Percentiles rank a stretch among this genome's conserved stretches.
Evolutionary conservation across 1,140 invertebrate genomes (phyloP).

Genomic region (Scaptomyza graminum): DNA sequence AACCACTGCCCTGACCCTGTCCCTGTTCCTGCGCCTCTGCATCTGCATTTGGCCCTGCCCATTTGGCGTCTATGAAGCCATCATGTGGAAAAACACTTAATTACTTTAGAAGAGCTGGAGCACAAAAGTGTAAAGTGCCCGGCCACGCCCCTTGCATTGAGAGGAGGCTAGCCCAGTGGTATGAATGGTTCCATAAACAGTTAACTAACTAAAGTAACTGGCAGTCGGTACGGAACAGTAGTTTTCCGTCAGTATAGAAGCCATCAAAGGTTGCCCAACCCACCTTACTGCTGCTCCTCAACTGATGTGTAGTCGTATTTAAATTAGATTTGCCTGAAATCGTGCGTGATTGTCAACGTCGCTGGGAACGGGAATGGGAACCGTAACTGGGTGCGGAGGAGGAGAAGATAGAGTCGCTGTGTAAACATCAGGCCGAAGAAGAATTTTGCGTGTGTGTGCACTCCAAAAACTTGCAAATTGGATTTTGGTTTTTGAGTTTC

Average conservation of each 20-base stretch:
- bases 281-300: background rate
- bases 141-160: slow-evolving; percentile 57
- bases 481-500: slow-evolving; percentile 72
- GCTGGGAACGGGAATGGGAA: slow-evolving; percentile 12
- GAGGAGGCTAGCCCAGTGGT: slow-evolving; percentile 12
- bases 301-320: slow-evolving; percentile 77
- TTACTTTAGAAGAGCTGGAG: slow-evolving; percentile 77
- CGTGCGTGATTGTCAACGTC: slow-evolving; percentile 76
- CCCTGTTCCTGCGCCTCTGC: slow-evolving; percentile 1
- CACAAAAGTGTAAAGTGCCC: slow-evolving; percentile 79
- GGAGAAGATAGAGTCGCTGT: slow-evolving; percentile 18
- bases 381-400: background rate
- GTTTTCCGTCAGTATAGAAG: slow-evolving; percentile 21
- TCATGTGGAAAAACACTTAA: slow-evolving; percentile 82
- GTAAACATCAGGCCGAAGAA: slow-evolving; percentile 61
- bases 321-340: slow-evolving; percentile 81
- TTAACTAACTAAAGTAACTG: slow-evolving; percentile 79
- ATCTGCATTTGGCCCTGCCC: slow-evolving; percentile 12
- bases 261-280: slow-evolving; percentile 68
- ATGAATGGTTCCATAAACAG: slow-evolving; percentile 69
- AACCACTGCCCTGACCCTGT: background rate
- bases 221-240: slow-evolving; percentile 37
- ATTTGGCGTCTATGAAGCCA: slow-evolving; percentile 70
- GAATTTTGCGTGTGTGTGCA: slow-evolving; percentile 51
- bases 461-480: slow-evolving; percentile 80